A percentile compares a stretch with the other conserved stretches of the same genome.
Conservation (phyloP, 2,797 vertebrate genomes). For the Nasua narica region DNA sequence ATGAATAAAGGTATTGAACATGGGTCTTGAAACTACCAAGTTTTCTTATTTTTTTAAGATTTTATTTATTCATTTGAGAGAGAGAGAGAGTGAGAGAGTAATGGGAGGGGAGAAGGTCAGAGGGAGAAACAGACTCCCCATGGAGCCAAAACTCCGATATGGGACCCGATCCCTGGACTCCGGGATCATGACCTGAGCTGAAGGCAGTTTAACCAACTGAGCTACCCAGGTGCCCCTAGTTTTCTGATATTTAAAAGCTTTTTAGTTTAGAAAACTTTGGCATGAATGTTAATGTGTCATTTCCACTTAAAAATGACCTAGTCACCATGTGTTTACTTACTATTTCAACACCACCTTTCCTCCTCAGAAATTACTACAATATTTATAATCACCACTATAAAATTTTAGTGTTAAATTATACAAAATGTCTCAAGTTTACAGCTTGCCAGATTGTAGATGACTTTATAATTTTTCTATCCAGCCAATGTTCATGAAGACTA, state of each 20-base stretch:
- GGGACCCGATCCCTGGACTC: too few species aligned
- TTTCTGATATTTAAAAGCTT: background rate
- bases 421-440: background rate
- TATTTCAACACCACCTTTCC: background rate
- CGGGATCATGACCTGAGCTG: too few species aligned
- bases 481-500: background rate
- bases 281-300: background rate
- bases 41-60: background rate
- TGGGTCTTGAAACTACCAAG: background rate
- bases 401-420: background rate
- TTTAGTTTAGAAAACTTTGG: background rate
- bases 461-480: background rate
- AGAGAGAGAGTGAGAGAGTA: too few species aligned
- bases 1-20: background rate
- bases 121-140: too few species aligned
- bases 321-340: background rate
- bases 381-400: slow-evolving; percentile 12
- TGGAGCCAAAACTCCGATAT: too few species aligned
- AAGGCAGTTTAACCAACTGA: too few species aligned
- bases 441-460: background rate
- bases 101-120: too few species aligned
- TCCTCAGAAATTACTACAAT: background rate
- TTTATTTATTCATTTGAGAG: too few species aligned
- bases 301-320: background rate
- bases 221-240: too few species aligned